Base-by-base conservation (phyloP, 2,888 invertebrate species). In the Agrotis segetum region DNA sequence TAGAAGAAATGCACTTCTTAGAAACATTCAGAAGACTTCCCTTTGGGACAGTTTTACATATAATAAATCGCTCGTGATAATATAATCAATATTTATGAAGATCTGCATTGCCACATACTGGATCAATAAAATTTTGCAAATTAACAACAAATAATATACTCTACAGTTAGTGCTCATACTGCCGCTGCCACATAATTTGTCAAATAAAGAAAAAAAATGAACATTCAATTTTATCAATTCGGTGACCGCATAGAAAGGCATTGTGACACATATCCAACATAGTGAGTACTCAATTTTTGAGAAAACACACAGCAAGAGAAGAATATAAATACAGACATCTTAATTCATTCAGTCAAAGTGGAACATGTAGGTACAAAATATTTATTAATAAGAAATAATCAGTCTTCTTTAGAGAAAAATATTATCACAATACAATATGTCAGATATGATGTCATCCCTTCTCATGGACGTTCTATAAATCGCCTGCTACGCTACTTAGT, bases 1-100 rank as follows among this genome's bases (percentile, higher is more conserved):
- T 98, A 98, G 97, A 98, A 97, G 98, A 98, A 98, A 98, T 98
- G 98, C 98, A 98, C 98, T 97, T 97, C 97, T 97, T 97, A 97
- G 98, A 98, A 98, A 98, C 98, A 97, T 98, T 97, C 98, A 98
- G 98, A 98, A 98, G 98, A 98, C 97, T 97, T 96, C 96, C 96
- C 96, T 95, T 95, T 93, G 96, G 96, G 96, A 96, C 95, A 95
- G 93, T 93, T 95, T 90, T 90, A 82, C 82, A 82, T 83, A 89
- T 86, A 92, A 93, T 93, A 94, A 92, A 92, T 93, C 91, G 91
- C 91, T 92, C 88, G 89, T 91, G 89, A 88, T 92, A 91, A 90
- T 91, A 92, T 88, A 93, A 93, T 93, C 90, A 92, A 93, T 94
- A 92, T 92, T 91, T 92, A 94, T 94, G 95, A 95, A 93, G 96